Evolutionary conservation across 2,113 vertebrate genomes (phyloP).

Genomic region (Philantomba maxwellii): DNA sequence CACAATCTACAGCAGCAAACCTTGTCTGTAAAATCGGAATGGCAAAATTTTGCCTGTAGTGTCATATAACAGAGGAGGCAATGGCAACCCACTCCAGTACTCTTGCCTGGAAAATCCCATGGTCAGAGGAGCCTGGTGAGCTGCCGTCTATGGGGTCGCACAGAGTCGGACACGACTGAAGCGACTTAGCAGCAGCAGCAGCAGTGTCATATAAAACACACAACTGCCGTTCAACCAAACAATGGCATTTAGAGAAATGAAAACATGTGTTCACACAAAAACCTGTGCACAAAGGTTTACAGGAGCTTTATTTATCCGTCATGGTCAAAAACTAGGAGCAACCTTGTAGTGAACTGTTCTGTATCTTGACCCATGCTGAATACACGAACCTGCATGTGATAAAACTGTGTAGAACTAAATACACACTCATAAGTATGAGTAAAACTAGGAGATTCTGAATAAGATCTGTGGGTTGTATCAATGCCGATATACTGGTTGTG

Average conservation of each 20-base stretch:
- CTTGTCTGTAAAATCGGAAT: not conserved
- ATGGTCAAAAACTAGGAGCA: not conserved
- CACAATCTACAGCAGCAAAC: not conserved
- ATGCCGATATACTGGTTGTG: not conserved
- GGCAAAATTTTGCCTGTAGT: not conserved
- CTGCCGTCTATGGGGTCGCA: no score
- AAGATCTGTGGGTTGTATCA: not conserved
- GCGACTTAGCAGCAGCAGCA: no score
- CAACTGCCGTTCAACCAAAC: not conserved
- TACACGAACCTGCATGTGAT: not conserved
- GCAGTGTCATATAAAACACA: not conserved
- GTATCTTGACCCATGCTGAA: not conserved
- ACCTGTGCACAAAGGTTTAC: not conserved
- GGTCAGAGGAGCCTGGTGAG: no score
- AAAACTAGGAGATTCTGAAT: not conserved
- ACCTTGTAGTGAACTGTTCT: not conserved
- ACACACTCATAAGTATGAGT: not conserved
- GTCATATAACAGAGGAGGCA: not conserved
- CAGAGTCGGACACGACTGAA: no score
- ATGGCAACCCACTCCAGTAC: no score
- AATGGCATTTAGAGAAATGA: not conserved
- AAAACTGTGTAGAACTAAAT: not conserved
- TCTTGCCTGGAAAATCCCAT: no score
- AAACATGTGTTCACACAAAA: not conserved
- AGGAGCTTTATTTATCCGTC: not conserved